Evolutionary conservation across 2,113 vertebrate genomes (phyloP).

Genomic region (Python bivittatus): DNA sequence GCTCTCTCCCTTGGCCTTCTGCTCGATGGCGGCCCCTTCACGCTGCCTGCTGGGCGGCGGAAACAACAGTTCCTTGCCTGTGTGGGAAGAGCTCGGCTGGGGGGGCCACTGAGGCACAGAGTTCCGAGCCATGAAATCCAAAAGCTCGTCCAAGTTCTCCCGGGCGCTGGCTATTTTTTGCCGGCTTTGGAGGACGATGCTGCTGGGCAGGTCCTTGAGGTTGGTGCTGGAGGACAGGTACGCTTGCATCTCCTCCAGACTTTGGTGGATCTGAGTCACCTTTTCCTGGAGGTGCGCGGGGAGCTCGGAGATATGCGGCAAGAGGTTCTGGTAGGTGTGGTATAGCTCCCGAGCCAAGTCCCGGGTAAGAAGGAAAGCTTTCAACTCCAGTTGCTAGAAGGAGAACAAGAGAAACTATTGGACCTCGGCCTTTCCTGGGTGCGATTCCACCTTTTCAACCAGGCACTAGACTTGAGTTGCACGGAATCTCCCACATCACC

Average conservation of each 20-base stretch:
- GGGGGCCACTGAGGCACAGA: constrained; percentile 71
- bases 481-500: neutral
- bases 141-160: constrained; percentile 83
- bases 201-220: constrained; percentile 67
- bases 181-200: constrained; percentile 74
- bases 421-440: neutral
- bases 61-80: too few species aligned
- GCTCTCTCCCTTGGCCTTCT: neutral
- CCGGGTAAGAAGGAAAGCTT: constrained; percentile 71
- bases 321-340: constrained; percentile 74
- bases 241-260: constrained; percentile 77
- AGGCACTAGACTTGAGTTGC: neutral
- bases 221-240: constrained; percentile 63
- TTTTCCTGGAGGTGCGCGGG: constrained; percentile 80
- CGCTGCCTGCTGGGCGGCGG: neutral
- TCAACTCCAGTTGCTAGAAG: constrained; percentile 43
- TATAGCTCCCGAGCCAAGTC: constrained; percentile 78
- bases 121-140: constrained; percentile 71
- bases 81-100: neutral
- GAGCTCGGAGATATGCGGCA: constrained; percentile 83
- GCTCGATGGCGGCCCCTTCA: rapidly evolving
- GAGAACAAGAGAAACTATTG: rapidly evolving
- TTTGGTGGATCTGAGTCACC: constrained; percentile 72
- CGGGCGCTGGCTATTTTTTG: constrained; percentile 69
- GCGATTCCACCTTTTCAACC: neutral